Conservation (phyloP, 2,797 vertebrate species). For the Lepilemur septentrionalis region DNA sequence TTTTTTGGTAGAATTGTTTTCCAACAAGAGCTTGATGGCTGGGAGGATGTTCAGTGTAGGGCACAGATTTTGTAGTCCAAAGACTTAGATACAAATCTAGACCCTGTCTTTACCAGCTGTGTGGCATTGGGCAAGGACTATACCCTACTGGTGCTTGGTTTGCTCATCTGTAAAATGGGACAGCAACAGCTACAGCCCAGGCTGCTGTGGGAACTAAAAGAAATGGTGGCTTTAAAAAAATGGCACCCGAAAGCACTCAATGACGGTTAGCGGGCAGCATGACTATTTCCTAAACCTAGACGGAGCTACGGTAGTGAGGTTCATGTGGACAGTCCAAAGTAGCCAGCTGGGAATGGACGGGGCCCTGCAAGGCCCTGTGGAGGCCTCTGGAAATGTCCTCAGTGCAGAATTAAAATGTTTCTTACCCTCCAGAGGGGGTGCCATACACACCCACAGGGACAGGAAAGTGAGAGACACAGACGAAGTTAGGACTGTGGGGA, state of each 20-base stretch:
- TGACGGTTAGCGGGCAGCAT: fast-evolving
- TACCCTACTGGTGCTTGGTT: neutral
- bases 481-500: neutral
- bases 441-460: fast-evolving
- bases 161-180: neutral
- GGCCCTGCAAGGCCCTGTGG: neutral
- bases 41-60: neutral
- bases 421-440: neutral
- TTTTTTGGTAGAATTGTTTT: neutral
- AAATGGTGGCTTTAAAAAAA: neutral
- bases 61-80: neutral
- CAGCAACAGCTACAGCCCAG: neutral
- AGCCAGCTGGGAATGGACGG: neutral
- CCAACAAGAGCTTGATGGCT: neutral
- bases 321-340: too few relatives aligned
- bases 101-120: fast-evolving
- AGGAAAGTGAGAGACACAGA: neutral
- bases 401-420: neutral
- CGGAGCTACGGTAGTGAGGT: fast-evolving
- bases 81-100: neutral
- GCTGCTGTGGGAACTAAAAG: neutral
- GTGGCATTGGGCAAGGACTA: neutral
- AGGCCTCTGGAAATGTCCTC: neutral
- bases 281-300: neutral
- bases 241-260: fast-evolving